These are phyloP conservation scores for Selenia dentaria DNA, from an alignment of 2,888 invertebrate genomes.

Conservation along the genomic window DNA sequence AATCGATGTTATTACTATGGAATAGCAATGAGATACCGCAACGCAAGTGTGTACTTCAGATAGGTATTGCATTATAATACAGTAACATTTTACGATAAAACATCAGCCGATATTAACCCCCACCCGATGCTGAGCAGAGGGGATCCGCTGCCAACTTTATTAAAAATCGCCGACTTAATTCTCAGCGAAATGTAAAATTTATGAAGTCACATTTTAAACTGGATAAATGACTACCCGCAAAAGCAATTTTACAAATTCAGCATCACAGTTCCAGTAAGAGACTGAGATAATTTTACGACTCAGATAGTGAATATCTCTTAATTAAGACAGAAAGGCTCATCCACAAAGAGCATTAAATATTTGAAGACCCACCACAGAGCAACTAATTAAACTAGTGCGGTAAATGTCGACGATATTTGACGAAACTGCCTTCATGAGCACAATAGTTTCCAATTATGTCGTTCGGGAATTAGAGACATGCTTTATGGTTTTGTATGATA, in stretches of 20 bases:
- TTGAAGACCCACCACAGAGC: slow-evolving; percentile 43
- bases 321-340: slow-evolving; percentile 44
- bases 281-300: slow-evolving; percentile 25
- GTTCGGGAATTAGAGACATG: slow-evolving; percentile 30
- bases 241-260: slow-evolving; percentile 28
- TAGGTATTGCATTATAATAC: slow-evolving; percentile 33
- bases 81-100: slow-evolving; percentile 29
- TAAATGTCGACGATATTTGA: slow-evolving; percentile 40
- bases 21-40: slow-evolving; percentile 53
- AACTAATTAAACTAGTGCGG: slow-evolving; percentile 43
- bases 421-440: slow-evolving; percentile 40
- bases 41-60: slow-evolving; percentile 12
- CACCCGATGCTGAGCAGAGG: slow-evolving; percentile 23
- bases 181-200: slow-evolving; percentile 26
- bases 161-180: slow-evolving; percentile 26
- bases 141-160: slow-evolving; percentile 24
- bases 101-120: slow-evolving; percentile 16
- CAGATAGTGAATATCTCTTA: slow-evolving; percentile 37
- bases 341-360: slow-evolving; percentile 45
- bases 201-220: slow-evolving; percentile 26
- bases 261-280: slow-evolving; percentile 11
- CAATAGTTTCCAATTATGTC: slow-evolving; percentile 28
- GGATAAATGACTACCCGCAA: slow-evolving; percentile 18
- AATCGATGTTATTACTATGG: slow-evolving; percentile 53
- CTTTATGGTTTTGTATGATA: slow-evolving; percentile 23